These are phyloP conservation scores for Melanotaenia trifasciata DNA, from an alignment of 2,797 vertebrate genomes.

Conservation along the genomic window DNA sequence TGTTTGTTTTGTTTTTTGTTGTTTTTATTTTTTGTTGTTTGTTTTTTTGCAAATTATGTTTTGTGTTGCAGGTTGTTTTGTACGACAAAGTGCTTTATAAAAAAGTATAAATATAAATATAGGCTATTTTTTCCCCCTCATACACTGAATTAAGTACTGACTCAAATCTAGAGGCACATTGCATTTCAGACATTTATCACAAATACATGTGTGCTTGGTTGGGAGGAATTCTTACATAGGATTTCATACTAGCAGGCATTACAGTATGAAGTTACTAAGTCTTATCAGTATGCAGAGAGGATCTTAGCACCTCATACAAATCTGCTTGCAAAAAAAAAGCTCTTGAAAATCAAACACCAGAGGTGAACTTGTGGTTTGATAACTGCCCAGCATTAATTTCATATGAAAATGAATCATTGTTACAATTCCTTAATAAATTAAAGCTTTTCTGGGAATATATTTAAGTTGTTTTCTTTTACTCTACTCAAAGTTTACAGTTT, in stretches of 20 bases:
- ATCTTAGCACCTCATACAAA: constrained; percentile 35
- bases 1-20: no score
- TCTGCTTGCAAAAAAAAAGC: constrained; percentile 45
- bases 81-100: no score
- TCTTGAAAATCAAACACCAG: constrained; percentile 46
- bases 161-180: background rate
- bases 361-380: constrained; percentile 54
- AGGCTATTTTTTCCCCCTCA: background rate
- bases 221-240: background rate
- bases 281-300: constrained; percentile 49
- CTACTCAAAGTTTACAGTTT: constrained; percentile 77
- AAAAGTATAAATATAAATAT: no score
- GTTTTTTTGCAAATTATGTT: no score
- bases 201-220: constrained; percentile 9
- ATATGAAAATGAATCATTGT: constrained; percentile 65
- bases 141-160: background rate
- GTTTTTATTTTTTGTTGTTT: no score
- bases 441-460: constrained; percentile 68
- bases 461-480: constrained; percentile 78
- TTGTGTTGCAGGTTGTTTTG: no score
- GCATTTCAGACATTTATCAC: background rate
- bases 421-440: constrained; percentile 76
- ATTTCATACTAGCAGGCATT: constrained; percentile 8
- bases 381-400: constrained; percentile 53
- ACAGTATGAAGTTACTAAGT: constrained; percentile 17